Percentiles rank a stretch among this genome's conserved stretches.
Conservation (phyloP, 1,140 invertebrate species). For the Heliconius congener region DNA sequence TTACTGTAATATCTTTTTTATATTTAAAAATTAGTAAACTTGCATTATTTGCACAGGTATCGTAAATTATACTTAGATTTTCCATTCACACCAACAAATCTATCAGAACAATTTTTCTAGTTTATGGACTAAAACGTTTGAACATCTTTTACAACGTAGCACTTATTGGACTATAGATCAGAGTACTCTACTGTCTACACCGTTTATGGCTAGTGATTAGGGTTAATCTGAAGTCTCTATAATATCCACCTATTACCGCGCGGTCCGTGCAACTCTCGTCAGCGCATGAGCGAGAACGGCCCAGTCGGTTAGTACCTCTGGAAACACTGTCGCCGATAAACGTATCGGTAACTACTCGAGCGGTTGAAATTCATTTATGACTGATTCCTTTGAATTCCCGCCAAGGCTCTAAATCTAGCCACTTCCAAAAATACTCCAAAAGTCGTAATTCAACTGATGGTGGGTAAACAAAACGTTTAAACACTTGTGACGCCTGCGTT, state of each 20-base stretch:
- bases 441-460: slow-evolving; percentile 23
- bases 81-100: too few species aligned
- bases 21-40: too few species aligned
- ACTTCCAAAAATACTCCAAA: slow-evolving; percentile 23
- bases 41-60: too few species aligned
- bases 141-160: background rate
- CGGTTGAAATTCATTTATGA: slow-evolving; percentile 52
- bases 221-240: slow-evolving; percentile 27
- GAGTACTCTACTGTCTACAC: slow-evolving; percentile 23
- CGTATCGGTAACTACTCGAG: slow-evolving; percentile 32
- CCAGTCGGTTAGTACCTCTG: slow-evolving; percentile 56
- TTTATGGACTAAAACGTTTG: background rate
- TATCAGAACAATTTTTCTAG: too few species aligned
- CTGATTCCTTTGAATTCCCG: slow-evolving; percentile 46
- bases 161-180: slow-evolving; percentile 27
- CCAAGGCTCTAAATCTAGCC: slow-evolving; percentile 32
- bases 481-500: slow-evolving; percentile 35
- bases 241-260: slow-evolving; percentile 23
- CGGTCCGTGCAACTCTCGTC: slow-evolving; percentile 41
- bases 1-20: too few species aligned
- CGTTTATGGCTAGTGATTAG: slow-evolving; percentile 57
- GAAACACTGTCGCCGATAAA: slow-evolving; percentile 43
- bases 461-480: slow-evolving; percentile 38
- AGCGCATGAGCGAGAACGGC: slow-evolving; percentile 67
- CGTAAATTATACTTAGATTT: too few species aligned